These are phyloP conservation scores for Leptodactylus fallax DNA, from an alignment of 2,797 vertebrate species.

Conservation along the genomic window DNA sequence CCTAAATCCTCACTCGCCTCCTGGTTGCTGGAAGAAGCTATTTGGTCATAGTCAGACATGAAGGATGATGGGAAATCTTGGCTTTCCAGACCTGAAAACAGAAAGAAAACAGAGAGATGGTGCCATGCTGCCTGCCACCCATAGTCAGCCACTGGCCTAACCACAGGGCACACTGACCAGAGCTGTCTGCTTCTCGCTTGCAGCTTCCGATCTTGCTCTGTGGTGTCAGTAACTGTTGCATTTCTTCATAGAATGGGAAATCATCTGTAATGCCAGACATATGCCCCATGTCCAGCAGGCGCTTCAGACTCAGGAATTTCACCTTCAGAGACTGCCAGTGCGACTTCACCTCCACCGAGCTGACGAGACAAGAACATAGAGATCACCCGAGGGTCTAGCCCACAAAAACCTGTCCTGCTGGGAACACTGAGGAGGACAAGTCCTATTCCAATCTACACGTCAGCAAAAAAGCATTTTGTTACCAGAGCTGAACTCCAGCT, in stretches of 20 bases:
- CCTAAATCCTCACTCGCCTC: neutral
- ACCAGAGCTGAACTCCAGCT: too few species aligned
- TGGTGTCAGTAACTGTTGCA: conserved; percentile 22
- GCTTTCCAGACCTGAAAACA: neutral
- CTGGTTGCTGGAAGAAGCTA: neutral
- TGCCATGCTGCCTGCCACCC: neutral
- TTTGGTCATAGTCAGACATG: neutral
- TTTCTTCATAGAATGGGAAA: conserved; percentile 48
- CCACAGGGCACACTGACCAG: neutral
- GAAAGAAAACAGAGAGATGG: too few species aligned
- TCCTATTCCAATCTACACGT: too few species aligned
- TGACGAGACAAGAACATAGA: neutral
- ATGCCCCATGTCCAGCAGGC: neutral
- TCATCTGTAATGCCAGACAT: neutral
- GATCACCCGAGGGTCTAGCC: too few species aligned
- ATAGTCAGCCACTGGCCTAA: neutral
- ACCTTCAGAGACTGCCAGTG: conserved; percentile 29
- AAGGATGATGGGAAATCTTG: neutral
- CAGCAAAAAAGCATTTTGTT: too few species aligned
- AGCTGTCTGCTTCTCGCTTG: conserved; percentile 30
- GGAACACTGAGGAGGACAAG: too few species aligned
- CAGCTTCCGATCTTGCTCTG: neutral
- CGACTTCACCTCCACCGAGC: neutral
- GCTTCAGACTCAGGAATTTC: conserved; percentile 17
- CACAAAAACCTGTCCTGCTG: too few species aligned